Conservation (phyloP, 2,888 invertebrate species). For the Phortica magna region DNA sequence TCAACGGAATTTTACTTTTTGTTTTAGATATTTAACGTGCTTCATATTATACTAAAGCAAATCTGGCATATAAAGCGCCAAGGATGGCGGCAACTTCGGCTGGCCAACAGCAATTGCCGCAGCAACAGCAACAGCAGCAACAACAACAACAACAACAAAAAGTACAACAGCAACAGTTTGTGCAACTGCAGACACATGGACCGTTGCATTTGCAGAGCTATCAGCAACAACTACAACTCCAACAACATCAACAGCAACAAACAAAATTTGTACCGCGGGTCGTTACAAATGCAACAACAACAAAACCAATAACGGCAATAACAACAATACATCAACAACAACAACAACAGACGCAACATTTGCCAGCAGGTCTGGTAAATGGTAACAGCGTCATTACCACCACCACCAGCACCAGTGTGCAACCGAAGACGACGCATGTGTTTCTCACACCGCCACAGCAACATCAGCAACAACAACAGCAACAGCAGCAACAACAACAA, state of each 20-base stretch:
- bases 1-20: neutral
- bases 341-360: constrained; percentile 50
- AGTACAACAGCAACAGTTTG: constrained; percentile 50
- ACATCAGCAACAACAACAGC: constrained; percentile 53
- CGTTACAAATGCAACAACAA: constrained; percentile 62
- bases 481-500: constrained; percentile 52
- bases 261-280: constrained; percentile 70
- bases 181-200: constrained; percentile 44
- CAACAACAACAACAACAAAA: constrained; percentile 58
- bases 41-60: constrained; percentile 44
- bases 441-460: constrained; percentile 58
- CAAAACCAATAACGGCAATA: constrained; percentile 51
- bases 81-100: constrained; percentile 78
- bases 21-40: neutral
- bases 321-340: constrained; percentile 49
- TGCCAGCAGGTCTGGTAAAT: constrained; percentile 73
- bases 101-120: constrained; percentile 73
- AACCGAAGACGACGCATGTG: constrained; percentile 58
- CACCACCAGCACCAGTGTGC: constrained; percentile 42
- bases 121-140: constrained; percentile 53
- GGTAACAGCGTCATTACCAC: constrained; percentile 52
- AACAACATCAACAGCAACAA: constrained; percentile 58
- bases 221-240: constrained; percentile 41
- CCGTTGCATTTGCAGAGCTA: constrained; percentile 28
- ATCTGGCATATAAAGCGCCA: constrained; percentile 3